phyloP scores from a whole-genome alignment of 30 jellyfish, hydroid and myxozoan genomes.

The Rhopilema esculentum region DNA sequence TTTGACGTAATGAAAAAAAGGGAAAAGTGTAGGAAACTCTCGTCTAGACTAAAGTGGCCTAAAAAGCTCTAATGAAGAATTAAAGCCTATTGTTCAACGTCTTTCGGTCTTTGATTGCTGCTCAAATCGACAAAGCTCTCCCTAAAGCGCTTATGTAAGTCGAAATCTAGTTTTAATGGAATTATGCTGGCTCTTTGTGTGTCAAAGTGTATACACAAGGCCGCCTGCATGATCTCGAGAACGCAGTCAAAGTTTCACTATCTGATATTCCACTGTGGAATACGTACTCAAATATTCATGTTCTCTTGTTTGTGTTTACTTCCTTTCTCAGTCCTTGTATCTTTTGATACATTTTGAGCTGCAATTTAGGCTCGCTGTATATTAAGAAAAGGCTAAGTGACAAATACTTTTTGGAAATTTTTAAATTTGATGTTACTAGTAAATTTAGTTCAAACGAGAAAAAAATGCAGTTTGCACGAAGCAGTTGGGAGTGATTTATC shows the following conservation, averaged over 20 bases:
- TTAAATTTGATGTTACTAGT: background rate
- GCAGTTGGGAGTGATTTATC: background rate
- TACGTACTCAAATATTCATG: too few species aligned
- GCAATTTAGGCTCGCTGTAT: too few species aligned
- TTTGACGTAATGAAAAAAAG: too few species aligned
- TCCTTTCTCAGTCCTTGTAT: too few species aligned
- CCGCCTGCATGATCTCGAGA: conserved; percentile 28
- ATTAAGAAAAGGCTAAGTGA: too few species aligned
- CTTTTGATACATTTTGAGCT: too few species aligned
- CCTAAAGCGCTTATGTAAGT: conserved; percentile 79
- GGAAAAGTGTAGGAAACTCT: conserved; percentile 4
- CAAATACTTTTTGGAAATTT: too few species aligned
- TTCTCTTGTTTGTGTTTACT: too few species aligned
- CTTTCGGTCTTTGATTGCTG: conserved; percentile 66
- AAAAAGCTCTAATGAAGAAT: conserved; percentile 37
- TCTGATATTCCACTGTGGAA: background rate
- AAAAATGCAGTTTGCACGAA: background rate
- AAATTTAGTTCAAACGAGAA: background rate
- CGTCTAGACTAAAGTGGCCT: conserved; percentile 57
- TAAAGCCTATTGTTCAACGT: conserved; percentile 42
- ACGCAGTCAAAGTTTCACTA: background rate
- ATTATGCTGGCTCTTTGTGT: conserved; percentile 56
- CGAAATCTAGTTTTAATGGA: conserved; percentile 76
- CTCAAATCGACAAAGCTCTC: conserved; percentile 53
- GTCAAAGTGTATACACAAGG: conserved; percentile 34